Evolutionary conservation across 23 tunicate species (phyloP), one percentile per base, ranked within the genome.

Genomic region (Clavelina lepadiformis): DNA sequence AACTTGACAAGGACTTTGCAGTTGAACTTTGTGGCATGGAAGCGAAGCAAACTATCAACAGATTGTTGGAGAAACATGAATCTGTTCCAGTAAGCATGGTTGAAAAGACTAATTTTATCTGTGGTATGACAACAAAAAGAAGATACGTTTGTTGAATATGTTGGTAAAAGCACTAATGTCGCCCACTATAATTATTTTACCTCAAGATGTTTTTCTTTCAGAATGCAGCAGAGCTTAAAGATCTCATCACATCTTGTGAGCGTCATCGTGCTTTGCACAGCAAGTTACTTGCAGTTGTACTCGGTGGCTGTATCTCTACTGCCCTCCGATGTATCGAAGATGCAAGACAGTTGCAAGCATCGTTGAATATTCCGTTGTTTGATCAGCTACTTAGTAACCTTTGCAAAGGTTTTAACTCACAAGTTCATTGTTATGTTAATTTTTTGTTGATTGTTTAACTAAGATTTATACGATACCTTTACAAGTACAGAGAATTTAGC

Each of bases 261-360:
- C 61, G 75, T 1, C 76, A 77, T n/a, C 69, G 80, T 0, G 44
- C 76, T 3, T 54, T 86, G 62, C 80, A 86, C 74, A 79, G 63
- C 49, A 73, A 73, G 31, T 47, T 86, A 18, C 64, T 86, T 29
- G 95, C 82, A 25, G 85, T 86, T n/a, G 79, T 86, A 51, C 74
- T 86, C 30, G 80, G 95, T 13, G 95, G 95, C 2, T 79, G 86
- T 23, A 86, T 86, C 30, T 75, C 86, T 31, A 82, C 77, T 32
- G 95, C 95, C 33, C 84, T 86, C 0, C 61, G 66, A 15, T 86
- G 95, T 55, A 74, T 86, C 49, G 95, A 86, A 37, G 95, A 86
- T 38, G 85, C 95, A 3, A 65, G 95, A 34, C 49, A 77, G 7
- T 29, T 56, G 60, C 73, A 71, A 36, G 33, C 29, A n/a, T 53